These are phyloP conservation scores for Asarcornis scutulata DNA, from an alignment of 2,113 vertebrate genomes.

Conservation along the genomic window DNA sequence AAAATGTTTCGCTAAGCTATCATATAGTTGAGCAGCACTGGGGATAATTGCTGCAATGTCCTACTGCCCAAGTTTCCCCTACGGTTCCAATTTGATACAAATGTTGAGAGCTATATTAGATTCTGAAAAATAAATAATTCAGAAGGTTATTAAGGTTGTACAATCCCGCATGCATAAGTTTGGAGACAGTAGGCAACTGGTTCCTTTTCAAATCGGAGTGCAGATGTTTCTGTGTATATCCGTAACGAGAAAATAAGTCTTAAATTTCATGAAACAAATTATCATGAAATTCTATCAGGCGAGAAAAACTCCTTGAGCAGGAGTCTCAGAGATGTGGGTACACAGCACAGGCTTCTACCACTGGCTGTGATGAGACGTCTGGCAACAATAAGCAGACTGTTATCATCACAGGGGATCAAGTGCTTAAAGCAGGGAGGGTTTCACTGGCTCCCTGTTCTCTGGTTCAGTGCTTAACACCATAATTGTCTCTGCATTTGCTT, in stretches of 20 bases:
- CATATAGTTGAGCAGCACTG: background rate
- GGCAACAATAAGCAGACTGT: conserved; percentile 46
- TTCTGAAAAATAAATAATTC: conserved; percentile 38
- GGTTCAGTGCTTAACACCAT: conserved; percentile 44
- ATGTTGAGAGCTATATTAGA: background rate
- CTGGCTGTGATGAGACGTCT: conserved; percentile 26
- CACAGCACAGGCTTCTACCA: background rate
- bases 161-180: background rate
- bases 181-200: background rate
- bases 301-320: background rate
- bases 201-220: background rate
- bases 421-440: background rate
- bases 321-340: background rate
- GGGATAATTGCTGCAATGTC: background rate
- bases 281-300: background rate
- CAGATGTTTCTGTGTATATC: background rate
- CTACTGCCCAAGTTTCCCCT: background rate
- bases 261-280: background rate
- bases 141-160: conserved; percentile 15
- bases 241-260: background rate
- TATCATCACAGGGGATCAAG: conserved; percentile 55
- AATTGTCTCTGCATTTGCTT: conserved; percentile 33
- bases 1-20: background rate
- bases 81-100: conserved; percentile 14
- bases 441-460: conserved; percentile 19